Conservation (phyloP, 1,140 invertebrate species). For the Lasaia peninsularis region DNA sequence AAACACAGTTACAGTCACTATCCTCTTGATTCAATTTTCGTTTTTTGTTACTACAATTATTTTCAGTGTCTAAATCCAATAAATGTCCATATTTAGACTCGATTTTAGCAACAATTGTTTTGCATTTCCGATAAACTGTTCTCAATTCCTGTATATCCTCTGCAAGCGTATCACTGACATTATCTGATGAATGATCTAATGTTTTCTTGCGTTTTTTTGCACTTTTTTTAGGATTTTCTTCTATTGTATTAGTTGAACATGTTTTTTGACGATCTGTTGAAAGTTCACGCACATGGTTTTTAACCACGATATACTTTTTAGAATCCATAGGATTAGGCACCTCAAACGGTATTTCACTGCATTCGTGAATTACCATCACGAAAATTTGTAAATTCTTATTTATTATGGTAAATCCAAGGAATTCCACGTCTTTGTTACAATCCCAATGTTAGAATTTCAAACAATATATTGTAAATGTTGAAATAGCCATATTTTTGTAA, state of each 20-base stretch:
- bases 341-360: constrained; percentile 28
- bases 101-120: constrained; percentile 50
- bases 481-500: no score
- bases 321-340: constrained; percentile 20
- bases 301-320: constrained; percentile 45
- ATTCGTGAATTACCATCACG: constrained; percentile 39
- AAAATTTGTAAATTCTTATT: neutral
- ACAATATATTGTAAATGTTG: no score
- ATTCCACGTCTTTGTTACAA: no score
- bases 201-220: constrained; percentile 15
- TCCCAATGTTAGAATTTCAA: no score
- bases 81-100: constrained; percentile 64
- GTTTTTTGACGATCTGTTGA: neutral
- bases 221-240: neutral
- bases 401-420: no score
- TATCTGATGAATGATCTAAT: neutral
- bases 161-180: constrained; percentile 29
- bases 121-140: constrained; percentile 50
- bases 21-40: neutral
- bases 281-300: constrained; percentile 49
- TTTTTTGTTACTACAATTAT: constrained; percentile 17
- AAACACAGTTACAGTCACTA: constrained; percentile 41
- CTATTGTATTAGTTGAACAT: neutral
- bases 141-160: constrained; percentile 50
- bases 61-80: constrained; percentile 32